Percentiles rank a stretch among this genome's conserved stretches.
These are phyloP conservation scores for Bombus cullumanus DNA, from an alignment of 1,140 invertebrate genomes.

Conservation along the genomic window DNA sequence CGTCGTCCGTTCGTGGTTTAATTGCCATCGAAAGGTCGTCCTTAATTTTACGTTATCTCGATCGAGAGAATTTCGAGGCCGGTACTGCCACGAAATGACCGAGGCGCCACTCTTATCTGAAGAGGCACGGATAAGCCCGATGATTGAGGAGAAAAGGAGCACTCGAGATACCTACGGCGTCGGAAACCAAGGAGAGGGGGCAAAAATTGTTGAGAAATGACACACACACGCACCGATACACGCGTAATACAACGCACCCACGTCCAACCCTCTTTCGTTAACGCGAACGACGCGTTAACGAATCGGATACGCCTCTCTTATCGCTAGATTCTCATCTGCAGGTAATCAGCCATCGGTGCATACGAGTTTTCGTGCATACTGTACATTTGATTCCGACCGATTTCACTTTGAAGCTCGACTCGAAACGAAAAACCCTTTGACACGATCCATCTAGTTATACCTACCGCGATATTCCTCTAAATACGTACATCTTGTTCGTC, in stretches of 20 bases:
- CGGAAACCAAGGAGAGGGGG: neutral
- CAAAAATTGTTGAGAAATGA: conserved; percentile 50
- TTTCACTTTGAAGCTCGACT: neutral
- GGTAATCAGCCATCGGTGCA: too few species aligned
- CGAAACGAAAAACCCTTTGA: conserved; percentile 5
- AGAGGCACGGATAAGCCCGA: conserved; percentile 74
- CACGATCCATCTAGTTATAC: neutral
- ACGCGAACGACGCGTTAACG: too few species aligned
- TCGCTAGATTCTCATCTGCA: neutral
- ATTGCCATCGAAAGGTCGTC: conserved; percentile 70
- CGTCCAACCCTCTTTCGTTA: neutral
- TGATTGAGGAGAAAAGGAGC: conserved; percentile 71
- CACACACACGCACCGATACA: conserved; percentile 28
- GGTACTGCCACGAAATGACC: conserved; percentile 71
- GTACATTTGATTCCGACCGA: neutral
- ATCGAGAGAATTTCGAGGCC: conserved; percentile 58
- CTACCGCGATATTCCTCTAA: neutral
- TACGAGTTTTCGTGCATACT: neutral
- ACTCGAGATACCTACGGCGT: conserved; percentile 63
- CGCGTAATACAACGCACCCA: neutral
- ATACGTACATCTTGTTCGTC: neutral
- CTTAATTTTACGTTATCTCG: conserved; percentile 68
- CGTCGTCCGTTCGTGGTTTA: conserved; percentile 54
- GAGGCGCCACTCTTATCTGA: conserved; percentile 77
- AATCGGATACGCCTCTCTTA: neutral